Percentiles rank a stretch among this genome's conserved stretches.
These are phyloP conservation scores for Aselliscus stoliczkanus DNA, from an alignment of 2,797 vertebrate species.

Conservation along the genomic window DNA sequence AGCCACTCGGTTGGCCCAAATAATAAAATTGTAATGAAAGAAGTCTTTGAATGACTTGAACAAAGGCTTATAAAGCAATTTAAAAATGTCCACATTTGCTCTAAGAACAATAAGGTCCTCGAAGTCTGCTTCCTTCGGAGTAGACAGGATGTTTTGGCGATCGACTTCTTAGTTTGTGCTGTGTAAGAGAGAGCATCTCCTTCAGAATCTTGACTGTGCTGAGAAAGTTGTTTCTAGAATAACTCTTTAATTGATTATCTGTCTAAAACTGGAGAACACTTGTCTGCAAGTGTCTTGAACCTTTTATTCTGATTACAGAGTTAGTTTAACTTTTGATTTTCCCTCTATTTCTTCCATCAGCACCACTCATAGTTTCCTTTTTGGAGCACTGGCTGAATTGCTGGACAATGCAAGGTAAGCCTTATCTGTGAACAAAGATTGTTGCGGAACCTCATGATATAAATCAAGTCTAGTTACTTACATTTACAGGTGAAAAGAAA, in stretches of 20 bases:
- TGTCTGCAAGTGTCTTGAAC: neutral
- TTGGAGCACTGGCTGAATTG: constrained; percentile 70
- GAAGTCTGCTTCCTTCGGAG: neutral
- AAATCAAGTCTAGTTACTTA: neutral
- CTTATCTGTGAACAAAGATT: neutral
- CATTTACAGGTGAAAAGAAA: neutral
- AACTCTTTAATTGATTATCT: neutral
- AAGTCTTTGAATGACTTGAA: neutral
- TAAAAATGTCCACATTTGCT: neutral
- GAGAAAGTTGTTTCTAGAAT: neutral
- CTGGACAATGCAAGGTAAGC: constrained; percentile 73
- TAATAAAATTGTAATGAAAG: neutral
- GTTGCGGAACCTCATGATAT: neutral
- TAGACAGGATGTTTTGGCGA: neutral
- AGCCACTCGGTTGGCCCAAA: neutral
- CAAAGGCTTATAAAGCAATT: neutral
- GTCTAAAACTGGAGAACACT: neutral
- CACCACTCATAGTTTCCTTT: constrained; percentile 69
- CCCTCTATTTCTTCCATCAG: constrained; percentile 36
- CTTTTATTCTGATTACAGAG: neutral
- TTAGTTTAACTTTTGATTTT: neutral
- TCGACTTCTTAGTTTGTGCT: neutral
- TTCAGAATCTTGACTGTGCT: neutral
- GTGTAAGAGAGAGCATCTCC: neutral
- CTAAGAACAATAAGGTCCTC: neutral